Evolutionary conservation across 2,888 invertebrate genomes (phyloP), one percentile per base, ranked within the genome.

Genomic region (Polyommatus icarus): DNA sequence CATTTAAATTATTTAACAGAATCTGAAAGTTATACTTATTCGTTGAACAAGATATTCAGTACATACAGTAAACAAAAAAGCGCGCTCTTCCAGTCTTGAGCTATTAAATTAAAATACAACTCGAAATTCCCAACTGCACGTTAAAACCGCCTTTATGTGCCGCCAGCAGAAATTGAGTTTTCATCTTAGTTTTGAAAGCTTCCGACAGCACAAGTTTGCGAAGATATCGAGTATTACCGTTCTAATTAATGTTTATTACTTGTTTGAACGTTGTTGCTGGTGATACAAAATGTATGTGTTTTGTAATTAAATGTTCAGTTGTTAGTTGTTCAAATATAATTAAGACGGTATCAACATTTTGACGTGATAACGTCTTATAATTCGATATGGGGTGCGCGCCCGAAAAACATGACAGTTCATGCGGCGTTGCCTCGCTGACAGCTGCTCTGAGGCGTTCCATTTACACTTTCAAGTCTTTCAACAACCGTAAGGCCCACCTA

Each of bases 81-180:
- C 15, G 24, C 24, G 73, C 72, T 40, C 73, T 20, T 15, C 12
- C 73, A 29, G n/a, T 73, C 50, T 73, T 50, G 73, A 73, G 73
- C 73, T 24, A 73, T 73, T 24, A 73, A 73, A 73, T 73, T 73
- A 73, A 73, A 73, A 73, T 20, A 40, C 73, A 40, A 20, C 72
- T 20, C 3, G 72, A 12, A 73, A 72, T 72, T 46, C 73, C 73
- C 24, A 46, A 73, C 54, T 54, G 72, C 36, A 72, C 75, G 75
- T 75, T 18, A 18, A 54, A 73, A 75, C 50, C 54, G 24, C 75
- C 75, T 75, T 75, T 24, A 50, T 50, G 29, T 75, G 75, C 75
- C 75, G 46, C 75, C 50, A 50, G 54, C 75, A 75, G 75, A 75
- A 75, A 75, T 75, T 75, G 75, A 75, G 75, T 75, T 75, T 75